Evolutionary conservation across 2,113 vertebrate species (phyloP), one percentile per base, ranked within the genome.

Genomic region (Tetrao urogallus): DNA sequence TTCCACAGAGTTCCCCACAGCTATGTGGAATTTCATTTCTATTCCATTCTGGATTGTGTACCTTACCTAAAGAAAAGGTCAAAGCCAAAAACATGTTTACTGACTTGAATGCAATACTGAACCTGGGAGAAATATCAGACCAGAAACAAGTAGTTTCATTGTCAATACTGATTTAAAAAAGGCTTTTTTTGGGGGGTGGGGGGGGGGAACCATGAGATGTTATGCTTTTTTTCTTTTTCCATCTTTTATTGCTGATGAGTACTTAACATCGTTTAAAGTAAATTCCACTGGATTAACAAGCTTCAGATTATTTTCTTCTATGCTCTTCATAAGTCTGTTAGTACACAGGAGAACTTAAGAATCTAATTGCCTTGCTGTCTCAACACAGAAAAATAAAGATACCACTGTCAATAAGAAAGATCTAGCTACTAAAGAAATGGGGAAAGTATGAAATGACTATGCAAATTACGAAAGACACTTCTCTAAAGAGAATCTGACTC

Each of bases 1-100:
- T 99, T 88, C 99, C 98, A 97, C 99, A 99, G 94, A 99, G 98
- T 47, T 99, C 99, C 58, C 99, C 99, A 97, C 99, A 99, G 97
- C 99, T 99, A 97, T 99, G 99, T 43, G 99, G 99, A 94, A 99
- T 99, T 98, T 99, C 99, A 93, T 98, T 99, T 96, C 98, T 98
- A 93, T 99, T 99, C 99, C 98, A 99, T 96, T 99, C 99, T 9
- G 99, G 99, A 96, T 99, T 99, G 47, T 98, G 98, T 76, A 99
- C 98, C 90, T 99, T 99, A 73, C 98, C 99, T 99, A 97, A 89
- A 88, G 8, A 87, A 1, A 50, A 50, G 11, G 42, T 52, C 27
- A 91, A 67, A 94, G 40, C 45, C 27, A 92, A 67, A 95, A 47
- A 71, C 2, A 52, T 22, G 90, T n/a, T 92, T 75, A 73, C 19